Conservation (phyloP, 2,113 vertebrate genomes). For the Stictonetta naevosa region DNA sequence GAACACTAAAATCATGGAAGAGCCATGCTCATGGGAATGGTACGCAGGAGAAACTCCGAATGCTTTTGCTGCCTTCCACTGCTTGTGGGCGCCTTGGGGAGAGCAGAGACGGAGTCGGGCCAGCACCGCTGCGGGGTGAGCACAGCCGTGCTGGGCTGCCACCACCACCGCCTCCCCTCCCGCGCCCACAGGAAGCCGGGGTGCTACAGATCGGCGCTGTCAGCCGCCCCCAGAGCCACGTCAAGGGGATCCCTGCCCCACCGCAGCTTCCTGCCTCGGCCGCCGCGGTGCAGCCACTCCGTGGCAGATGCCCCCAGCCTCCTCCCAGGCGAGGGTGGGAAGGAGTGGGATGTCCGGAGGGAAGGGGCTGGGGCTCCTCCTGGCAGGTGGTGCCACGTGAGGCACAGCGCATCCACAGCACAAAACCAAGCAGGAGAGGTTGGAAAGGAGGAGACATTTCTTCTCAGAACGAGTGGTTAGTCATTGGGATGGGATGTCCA, state of each 20-base stretch:
- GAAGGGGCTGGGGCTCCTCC: neutral
- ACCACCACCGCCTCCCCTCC: accelerated
- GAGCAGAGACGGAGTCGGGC: accelerated
- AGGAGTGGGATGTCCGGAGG: accelerated
- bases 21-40: neutral
- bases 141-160: no score
- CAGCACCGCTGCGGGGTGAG: neutral
- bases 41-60: neutral
- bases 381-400: accelerated
- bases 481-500: no score
- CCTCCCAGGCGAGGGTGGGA: neutral
- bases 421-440: neutral
- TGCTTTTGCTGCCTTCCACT: accelerated
- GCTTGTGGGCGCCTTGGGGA: accelerated
- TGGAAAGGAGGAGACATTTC: no score
- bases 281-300: neutral
- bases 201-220: neutral
- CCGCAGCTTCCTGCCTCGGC: neutral
- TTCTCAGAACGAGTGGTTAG: no score
- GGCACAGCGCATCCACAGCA: accelerated
- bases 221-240: neutral
- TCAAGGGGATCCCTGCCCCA: neutral
- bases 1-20: neutral
- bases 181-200: neutral
- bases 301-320: neutral